These are phyloP conservation scores for Pammene fasciana DNA, from an alignment of 2,888 invertebrate species.

Conservation along the genomic window DNA sequence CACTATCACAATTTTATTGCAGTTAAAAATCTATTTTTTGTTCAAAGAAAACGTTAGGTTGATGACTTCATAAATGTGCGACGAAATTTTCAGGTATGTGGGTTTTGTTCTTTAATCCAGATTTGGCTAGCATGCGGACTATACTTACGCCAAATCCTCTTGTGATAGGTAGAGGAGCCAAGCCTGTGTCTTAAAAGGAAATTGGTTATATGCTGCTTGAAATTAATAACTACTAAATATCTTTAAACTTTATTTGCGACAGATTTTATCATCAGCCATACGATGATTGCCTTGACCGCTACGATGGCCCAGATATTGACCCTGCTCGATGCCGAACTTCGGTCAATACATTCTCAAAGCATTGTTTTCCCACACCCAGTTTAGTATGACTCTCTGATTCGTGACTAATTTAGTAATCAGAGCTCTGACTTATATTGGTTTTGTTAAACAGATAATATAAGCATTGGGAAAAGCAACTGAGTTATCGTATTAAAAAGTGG, in stretches of 20 bases:
- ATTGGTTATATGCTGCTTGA: too few relatives aligned
- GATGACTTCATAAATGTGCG: too few relatives aligned
- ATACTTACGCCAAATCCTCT: too few relatives aligned
- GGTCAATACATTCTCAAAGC: neutral
- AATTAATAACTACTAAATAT: too few relatives aligned
- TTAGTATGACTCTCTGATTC: neutral
- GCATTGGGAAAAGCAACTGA: neutral
- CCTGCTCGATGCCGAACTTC: conserved; percentile 20
- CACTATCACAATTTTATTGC: too few relatives aligned
- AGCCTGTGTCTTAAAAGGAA: too few relatives aligned
- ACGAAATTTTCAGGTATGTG: too few relatives aligned
- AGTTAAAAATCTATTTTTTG: too few relatives aligned
- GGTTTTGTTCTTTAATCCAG: too few relatives aligned
- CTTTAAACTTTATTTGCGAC: neutral
- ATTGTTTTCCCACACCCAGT: neutral
- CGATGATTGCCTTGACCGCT: conserved; percentile 27
- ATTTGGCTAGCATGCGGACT: too few relatives aligned
- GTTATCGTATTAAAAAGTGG: conserved; percentile 20
- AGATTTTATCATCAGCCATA: conserved; percentile 7
- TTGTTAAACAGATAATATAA: neutral
- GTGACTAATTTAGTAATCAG: neutral
- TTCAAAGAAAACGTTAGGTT: too few relatives aligned
- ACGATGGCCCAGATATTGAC: conserved; percentile 24
- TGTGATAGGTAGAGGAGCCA: too few relatives aligned
- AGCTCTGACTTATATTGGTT: neutral